Evolutionary conservation across 92 coral and sea anemone genomes (phyloP).

Genomic region (Epizoanthus fatuus): DNA sequence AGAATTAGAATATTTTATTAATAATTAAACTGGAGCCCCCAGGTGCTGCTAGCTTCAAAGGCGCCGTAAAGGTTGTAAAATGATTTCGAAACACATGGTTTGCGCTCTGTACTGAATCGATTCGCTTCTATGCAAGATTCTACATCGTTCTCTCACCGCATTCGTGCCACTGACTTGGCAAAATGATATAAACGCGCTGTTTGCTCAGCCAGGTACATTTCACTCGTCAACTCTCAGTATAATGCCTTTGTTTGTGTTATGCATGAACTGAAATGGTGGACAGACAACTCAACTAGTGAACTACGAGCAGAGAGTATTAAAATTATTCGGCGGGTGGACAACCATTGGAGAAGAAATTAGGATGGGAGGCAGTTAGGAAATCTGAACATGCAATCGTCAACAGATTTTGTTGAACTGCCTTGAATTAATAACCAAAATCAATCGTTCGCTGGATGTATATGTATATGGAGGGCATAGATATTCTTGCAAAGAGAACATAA

Average conservation of each 20-base stretch:
- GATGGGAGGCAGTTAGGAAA: constrained; percentile 9
- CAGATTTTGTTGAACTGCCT: constrained; percentile 45
- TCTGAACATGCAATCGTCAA: constrained; percentile 45
- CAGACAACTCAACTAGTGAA: not conserved
- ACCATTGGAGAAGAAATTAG: constrained; percentile 2
- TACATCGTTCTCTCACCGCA: constrained; percentile 10
- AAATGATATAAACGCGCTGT: not conserved
- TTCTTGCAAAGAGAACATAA: constrained; percentile 33
- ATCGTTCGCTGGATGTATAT: constrained; percentile 37
- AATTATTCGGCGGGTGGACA: not conserved
- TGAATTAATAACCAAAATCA: constrained; percentile 26
- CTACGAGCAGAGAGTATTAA: not conserved
- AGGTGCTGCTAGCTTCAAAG: constrained; percentile 33
- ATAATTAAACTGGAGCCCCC: constrained; percentile 73
- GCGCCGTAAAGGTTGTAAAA: constrained; percentile 23
- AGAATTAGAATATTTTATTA: constrained; percentile 90
- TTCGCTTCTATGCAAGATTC: constrained; percentile 11
- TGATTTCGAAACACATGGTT: constrained; percentile 28
- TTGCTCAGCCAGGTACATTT: constrained; percentile 5
- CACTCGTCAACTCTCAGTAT: constrained; percentile 14
- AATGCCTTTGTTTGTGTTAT: constrained; percentile 20
- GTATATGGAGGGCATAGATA: constrained; percentile 14
- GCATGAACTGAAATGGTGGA: constrained; percentile 1
- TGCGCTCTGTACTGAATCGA: constrained; percentile 13
- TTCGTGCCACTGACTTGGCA: constrained; percentile 18